Percentiles rank a stretch among this genome's conserved stretches.
These are phyloP conservation scores for Typhlomys cinereus DNA, from an alignment of 2,113 vertebrate species.

Conservation along the genomic window DNA sequence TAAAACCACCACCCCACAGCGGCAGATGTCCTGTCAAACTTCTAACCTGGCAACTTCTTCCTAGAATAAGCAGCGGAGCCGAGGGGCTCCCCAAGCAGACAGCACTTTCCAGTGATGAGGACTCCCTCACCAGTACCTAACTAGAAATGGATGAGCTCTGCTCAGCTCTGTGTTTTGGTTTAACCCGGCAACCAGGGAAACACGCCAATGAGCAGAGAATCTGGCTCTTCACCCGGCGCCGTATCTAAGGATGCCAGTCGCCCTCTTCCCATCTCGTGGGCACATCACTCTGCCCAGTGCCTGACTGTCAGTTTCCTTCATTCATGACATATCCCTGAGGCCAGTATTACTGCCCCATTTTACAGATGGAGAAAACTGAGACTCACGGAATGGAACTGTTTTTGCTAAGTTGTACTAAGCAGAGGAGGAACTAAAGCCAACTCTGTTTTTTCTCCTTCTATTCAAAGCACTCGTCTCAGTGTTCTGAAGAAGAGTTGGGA, in stretches of 20 bases:
- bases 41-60: neutral
- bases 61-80: neutral
- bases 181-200: neutral
- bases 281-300: neutral
- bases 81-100: neutral
- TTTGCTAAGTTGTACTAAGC: neutral
- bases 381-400: neutral
- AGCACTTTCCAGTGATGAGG: neutral
- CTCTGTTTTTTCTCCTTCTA: neutral
- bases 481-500: neutral
- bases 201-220: neutral
- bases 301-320: neutral
- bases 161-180: neutral
- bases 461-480: neutral
- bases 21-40: neutral
- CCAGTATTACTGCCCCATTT: neutral
- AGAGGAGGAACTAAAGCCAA: neutral
- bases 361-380: neutral
- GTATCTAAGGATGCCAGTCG: no score
- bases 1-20: neutral
- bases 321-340: neutral
- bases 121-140: neutral
- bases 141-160: neutral
- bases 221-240: neutral
- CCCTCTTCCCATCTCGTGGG: neutral